phyloP scores from a whole-genome alignment of 2,888 invertebrate species.

The Chironomus riparius region DNA sequence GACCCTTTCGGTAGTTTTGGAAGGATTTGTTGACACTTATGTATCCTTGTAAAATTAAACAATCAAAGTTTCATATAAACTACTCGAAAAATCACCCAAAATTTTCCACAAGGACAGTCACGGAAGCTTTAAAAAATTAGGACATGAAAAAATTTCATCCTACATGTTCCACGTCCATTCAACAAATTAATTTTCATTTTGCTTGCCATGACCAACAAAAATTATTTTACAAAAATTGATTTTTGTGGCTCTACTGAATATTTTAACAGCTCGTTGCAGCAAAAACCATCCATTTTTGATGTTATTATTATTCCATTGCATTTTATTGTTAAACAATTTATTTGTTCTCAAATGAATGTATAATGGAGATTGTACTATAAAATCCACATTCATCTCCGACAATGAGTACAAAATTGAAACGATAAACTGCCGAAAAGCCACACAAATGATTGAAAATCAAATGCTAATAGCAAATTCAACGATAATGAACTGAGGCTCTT shows the following conservation, averaged over 20 bases:
- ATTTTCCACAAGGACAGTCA: too few relatives aligned
- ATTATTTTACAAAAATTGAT: conserved; percentile 23
- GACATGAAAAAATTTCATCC: neutral
- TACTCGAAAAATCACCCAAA: too few relatives aligned
- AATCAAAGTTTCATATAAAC: too few relatives aligned
- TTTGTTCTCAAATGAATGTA: neutral
- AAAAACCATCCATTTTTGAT: neutral
- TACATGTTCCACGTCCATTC: neutral
- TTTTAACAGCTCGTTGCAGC: neutral
- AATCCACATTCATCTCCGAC: neutral
- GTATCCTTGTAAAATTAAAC: too few relatives aligned
- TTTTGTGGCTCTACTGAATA: conserved; percentile 1
- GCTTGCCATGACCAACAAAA: conserved; percentile 3
- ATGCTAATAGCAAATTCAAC: neutral
- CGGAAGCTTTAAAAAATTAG: neutral
- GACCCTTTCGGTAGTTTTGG: too few relatives aligned
- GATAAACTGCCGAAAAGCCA: neutral
- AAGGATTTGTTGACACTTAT: too few relatives aligned
- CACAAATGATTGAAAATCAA: neutral
- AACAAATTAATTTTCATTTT: neutral
- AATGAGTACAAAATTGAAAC: neutral
- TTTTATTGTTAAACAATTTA: neutral
- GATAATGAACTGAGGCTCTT: neutral
- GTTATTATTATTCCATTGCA: neutral
- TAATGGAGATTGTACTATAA: neutral